These are phyloP conservation scores for Apomyelois bistriatella DNA, from an alignment of 2,888 invertebrate genomes.

Conservation along the genomic window DNA sequence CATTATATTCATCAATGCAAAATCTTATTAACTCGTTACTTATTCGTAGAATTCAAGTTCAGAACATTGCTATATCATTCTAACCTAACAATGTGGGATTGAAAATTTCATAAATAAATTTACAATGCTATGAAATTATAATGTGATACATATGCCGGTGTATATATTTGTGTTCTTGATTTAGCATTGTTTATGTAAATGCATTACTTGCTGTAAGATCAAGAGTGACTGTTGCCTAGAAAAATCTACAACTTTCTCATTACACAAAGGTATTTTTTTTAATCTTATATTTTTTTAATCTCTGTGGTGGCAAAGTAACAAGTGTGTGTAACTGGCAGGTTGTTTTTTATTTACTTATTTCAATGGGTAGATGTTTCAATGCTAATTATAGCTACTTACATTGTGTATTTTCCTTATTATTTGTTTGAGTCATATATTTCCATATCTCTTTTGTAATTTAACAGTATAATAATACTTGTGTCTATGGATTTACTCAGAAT, in stretches of 20 bases:
- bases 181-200: conserved; percentile 9
- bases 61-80: conserved; percentile 51
- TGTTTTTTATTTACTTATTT: too few relatives aligned
- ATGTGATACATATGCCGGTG: background rate
- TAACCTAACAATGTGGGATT: conserved; percentile 45
- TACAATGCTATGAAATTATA: background rate
- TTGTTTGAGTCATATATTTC: too few relatives aligned
- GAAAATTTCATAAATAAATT: conserved; percentile 18
- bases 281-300: background rate
- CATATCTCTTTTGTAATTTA: too few relatives aligned
- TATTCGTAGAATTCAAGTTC: background rate
- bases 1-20: conserved; percentile 8
- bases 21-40: background rate
- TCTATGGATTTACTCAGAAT: too few relatives aligned
- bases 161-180: conserved; percentile 3
- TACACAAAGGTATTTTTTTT: background rate
- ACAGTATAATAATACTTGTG: too few relatives aligned
- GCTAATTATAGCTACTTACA: too few relatives aligned
- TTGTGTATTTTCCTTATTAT: too few relatives aligned
- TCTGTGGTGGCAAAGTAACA: background rate
- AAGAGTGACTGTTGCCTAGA: background rate
- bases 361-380: too few relatives aligned
- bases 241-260: background rate
- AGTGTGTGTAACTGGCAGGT: background rate
- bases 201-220: background rate